These are phyloP conservation scores for Zaprionus bogoriensis DNA, from an alignment of 2,888 invertebrate species.

Conservation along the genomic window DNA sequence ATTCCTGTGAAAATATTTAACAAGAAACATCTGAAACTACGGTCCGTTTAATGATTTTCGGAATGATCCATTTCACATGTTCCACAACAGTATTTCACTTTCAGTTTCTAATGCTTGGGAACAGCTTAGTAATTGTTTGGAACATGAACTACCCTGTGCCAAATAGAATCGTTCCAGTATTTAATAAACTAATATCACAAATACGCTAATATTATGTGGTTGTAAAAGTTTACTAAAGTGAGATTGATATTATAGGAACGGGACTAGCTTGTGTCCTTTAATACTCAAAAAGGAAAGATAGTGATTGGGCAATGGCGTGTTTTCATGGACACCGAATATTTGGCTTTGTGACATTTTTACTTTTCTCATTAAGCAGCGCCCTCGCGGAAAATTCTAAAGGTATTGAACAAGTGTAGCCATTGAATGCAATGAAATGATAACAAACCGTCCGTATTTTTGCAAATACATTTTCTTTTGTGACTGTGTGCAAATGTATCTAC, in stretches of 20 bases:
- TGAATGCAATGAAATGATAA: not conserved
- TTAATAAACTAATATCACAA: constrained; percentile 46
- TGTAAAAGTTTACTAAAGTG: constrained; percentile 45
- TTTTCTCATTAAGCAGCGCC: constrained; percentile 49
- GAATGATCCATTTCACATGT: constrained; percentile 1
- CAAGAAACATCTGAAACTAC: no score
- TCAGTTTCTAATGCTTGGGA: not conserved
- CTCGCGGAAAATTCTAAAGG: constrained; percentile 57
- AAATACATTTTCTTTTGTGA: no score
- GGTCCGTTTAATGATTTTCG: not conserved
- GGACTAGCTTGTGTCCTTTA: constrained; percentile 49
- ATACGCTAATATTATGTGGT: constrained; percentile 48
- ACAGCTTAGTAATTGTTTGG: constrained; percentile 8
- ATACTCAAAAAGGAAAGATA: constrained; percentile 30
- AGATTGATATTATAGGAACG: constrained; percentile 35
- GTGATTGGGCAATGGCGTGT: constrained; percentile 54
- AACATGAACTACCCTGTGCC: constrained; percentile 40
- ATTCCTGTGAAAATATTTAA: no score
- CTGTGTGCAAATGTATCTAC: not conserved
- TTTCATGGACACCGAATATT: constrained; percentile 46
- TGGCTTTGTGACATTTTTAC: constrained; percentile 49
- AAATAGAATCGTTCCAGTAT: constrained; percentile 54
- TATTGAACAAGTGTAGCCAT: constrained; percentile 17
- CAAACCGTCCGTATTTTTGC: not conserved
- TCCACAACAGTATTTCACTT: constrained; percentile 8